These are phyloP conservation scores for Ahaetulla prasina DNA, from an alignment of 2,113 vertebrate species.

Conservation along the genomic window DNA sequence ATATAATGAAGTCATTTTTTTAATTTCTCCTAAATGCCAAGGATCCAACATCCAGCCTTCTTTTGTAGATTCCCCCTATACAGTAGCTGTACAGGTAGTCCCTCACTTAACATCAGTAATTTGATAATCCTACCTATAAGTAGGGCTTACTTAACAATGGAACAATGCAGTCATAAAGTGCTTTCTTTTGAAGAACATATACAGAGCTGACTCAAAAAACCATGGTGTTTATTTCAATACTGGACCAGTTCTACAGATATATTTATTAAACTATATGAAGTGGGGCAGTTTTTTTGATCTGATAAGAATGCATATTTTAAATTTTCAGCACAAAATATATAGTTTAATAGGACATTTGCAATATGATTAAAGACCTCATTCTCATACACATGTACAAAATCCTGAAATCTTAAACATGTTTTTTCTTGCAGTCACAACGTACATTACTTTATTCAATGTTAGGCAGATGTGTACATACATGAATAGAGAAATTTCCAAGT, in stretches of 20 bases:
- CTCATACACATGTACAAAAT: background rate
- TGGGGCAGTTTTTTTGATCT: background rate
- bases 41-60: background rate
- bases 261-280: background rate
- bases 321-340: background rate
- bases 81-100: background rate
- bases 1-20: background rate
- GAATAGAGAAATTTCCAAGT: background rate
- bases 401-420: background rate
- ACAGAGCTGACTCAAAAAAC: background rate
- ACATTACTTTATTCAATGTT: background rate
- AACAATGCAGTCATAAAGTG: background rate
- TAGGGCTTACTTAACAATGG: background rate
- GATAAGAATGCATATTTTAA: background rate
- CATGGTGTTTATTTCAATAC: background rate
- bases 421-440: background rate
- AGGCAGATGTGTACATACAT: background rate
- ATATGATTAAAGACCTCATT: background rate
- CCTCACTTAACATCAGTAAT: background rate
- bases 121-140: background rate
- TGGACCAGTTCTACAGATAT: background rate
- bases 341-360: background rate
- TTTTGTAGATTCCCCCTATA: background rate
- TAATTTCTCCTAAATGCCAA: background rate
- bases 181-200: background rate